Base-by-base conservation (phyloP, 2,888 invertebrate genomes). In the Cepaea hortensis region DNA sequence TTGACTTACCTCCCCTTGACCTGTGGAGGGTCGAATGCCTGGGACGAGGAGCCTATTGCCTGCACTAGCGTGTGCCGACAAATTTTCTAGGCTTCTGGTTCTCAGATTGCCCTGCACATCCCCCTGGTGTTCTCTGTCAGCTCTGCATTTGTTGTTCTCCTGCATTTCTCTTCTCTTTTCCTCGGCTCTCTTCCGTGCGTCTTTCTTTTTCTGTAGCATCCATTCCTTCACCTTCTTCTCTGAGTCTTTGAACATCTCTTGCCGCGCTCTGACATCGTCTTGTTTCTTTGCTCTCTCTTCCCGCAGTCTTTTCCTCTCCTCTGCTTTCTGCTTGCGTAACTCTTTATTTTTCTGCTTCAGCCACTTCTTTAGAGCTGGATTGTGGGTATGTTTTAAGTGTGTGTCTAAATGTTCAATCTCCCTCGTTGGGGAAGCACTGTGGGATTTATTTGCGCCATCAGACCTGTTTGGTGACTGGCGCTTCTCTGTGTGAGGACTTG, bases 181-280 rank as follows among this genome's bases (percentile, higher is more conserved):
- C 80, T 90, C 89, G 83, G 88, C 88, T 50, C 84, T 88, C 81
- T 87, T 85, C 62, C 84, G 62, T 9, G 90, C 90, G 70, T 92
- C 92, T 79, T 91, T 91, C 46, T 90, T 90, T 73, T 92, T 92
- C 65, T 89, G 83, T 46, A 87, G 86, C 90, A 91, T 91, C 93
- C 92, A 92, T 83, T 90, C 88, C 82, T 91, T 89, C 3, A 91
- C 91, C 2, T 87, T 85, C 83, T 91, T 90, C 70, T 91, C 88
- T 3, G 91, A 91, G 72, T 88, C 85, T 65, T 88, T 84, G 35
- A 85, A 84, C 48, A 72, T 55, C 0, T 81, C 80, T 61, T 80
- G 80, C 68, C 80, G 87, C 55, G 65, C 23, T 35, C 23, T 85
- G 11, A 77, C 55, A 20, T 85, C 84, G 3, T 83, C 77, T 50